Evolutionary conservation across 2,113 vertebrate species (phyloP).

Genomic region (Lophotis ruficrista): DNA sequence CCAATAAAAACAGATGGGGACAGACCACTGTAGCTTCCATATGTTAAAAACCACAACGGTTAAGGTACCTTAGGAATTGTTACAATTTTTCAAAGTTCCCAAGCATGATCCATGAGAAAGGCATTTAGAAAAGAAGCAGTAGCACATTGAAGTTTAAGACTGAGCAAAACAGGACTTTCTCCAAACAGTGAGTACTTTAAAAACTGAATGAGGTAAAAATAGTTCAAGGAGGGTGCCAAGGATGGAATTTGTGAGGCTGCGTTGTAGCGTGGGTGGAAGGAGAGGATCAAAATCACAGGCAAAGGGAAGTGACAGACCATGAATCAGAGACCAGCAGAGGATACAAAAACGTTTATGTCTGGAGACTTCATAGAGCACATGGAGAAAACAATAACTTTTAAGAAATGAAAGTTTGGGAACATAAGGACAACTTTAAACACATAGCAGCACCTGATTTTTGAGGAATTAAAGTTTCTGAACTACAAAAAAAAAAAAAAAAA

Average conservation of each 20-base stretch:
- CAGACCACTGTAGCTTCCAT: background rate
- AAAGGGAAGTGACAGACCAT: background rate
- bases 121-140: background rate
- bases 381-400: background rate
- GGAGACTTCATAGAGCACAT: background rate
- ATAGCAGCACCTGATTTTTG: background rate
- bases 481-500: background rate
- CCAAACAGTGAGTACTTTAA: background rate
- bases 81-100: background rate
- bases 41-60: background rate
- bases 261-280: background rate
- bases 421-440: background rate
- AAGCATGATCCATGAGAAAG: background rate
- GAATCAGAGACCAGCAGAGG: background rate
- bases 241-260: slow-evolving; percentile 5
- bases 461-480: background rate
- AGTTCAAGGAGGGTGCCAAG: background rate
- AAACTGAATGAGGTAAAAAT: slow-evolving; percentile 21
- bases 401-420: background rate
- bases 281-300: background rate
- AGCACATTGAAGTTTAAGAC: background rate
- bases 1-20: background rate
- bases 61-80: background rate
- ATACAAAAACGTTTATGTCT: background rate
- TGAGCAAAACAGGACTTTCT: background rate